Evolutionary conservation across 2,888 invertebrate species (phyloP).

Genomic region (Chrysomela aeneicollis): DNA sequence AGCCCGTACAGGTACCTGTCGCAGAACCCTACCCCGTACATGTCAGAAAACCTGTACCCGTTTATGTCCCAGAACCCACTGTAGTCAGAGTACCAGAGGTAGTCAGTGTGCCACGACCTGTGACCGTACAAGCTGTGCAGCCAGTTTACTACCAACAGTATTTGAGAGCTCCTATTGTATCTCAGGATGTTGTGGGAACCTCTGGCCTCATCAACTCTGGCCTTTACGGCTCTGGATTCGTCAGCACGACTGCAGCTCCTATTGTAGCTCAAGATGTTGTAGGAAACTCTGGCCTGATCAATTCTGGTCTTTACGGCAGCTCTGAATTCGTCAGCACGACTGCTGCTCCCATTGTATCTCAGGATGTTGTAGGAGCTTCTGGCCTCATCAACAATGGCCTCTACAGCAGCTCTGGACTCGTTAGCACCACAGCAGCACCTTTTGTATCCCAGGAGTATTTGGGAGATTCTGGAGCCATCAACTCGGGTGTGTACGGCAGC

Average conservation of each 20-base stretch:
- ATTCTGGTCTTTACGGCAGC: conserved; percentile 6
- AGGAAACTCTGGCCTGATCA: neutral
- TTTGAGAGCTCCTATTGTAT: neutral
- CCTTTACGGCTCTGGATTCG: conserved; percentile 13
- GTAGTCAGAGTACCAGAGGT: conserved; percentile 47
- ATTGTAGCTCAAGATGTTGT: neutral
- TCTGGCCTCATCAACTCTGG: neutral
- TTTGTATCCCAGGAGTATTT: neutral
- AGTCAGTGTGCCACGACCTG: conserved; percentile 32
- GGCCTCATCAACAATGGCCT: neutral
- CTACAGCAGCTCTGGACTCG: neutral
- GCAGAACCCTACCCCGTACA: conserved; percentile 46
- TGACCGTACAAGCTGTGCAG: conserved; percentile 10
- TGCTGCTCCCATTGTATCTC: neutral
- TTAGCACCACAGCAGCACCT: neutral
- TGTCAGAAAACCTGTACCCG: conserved; percentile 42
- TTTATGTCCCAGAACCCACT: conserved; percentile 47
- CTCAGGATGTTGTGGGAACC: neutral
- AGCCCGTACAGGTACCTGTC: conserved; percentile 46
- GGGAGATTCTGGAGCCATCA: neutral
- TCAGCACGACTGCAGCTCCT: neutral
- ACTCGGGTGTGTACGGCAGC: conserved; percentile 4
- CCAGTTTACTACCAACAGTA: neutral
- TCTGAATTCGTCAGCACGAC: neutral
- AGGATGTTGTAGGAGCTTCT: neutral